Evolutionary conservation across 2,888 invertebrate species (phyloP), one percentile per base, ranked within the genome.

Genomic region (Catotricha subobsoleta): DNA sequence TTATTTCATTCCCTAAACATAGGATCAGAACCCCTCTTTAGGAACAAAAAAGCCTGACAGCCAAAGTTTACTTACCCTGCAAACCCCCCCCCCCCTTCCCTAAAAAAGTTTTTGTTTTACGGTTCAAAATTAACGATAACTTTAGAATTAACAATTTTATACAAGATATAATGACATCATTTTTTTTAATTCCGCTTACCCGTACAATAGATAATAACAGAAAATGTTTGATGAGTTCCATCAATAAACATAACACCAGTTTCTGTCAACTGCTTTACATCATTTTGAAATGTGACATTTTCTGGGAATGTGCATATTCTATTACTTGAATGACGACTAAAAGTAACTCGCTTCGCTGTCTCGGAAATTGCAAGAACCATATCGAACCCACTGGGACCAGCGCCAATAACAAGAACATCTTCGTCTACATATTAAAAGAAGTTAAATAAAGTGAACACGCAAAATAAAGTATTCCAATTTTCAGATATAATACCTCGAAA

Each of bases 351-450:
- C 45, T 63, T 50, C 0, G 81, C 76, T 2, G 70, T 66, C 47
- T 67, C 60, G 19, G 80, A 71, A 43, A 81, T 67, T 50, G 80
- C 80, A 33, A 75, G 54, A 0, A 79, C 75, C 23, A 83, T 68
- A 57, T 83, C 83, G 59, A 80, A 69, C 13, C 90, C 92, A 3
- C 90, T 90, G 18, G 87, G 81, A 1, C 84, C 87, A 1, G 84
- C 88, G 2, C 92, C 92, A 18, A 92, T 67, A 7, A 90, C 76
- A 16, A 86, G 67, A 0, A 91, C 84, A 3, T 64, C 67, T 53
- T 76, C 71, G 42, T 65, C 74, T 57, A 55, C 18, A 2, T 39
- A 28, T 18, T 5, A 38, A 30, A 38, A 19, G 8, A 16, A 39
- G 5, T 16, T 10, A 33, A n/a, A 18, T 7, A n/a, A n/a, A n/a